Evolutionary conservation across 2,888 invertebrate species (phyloP).

Genomic region (Mythimna albipuncta): DNA sequence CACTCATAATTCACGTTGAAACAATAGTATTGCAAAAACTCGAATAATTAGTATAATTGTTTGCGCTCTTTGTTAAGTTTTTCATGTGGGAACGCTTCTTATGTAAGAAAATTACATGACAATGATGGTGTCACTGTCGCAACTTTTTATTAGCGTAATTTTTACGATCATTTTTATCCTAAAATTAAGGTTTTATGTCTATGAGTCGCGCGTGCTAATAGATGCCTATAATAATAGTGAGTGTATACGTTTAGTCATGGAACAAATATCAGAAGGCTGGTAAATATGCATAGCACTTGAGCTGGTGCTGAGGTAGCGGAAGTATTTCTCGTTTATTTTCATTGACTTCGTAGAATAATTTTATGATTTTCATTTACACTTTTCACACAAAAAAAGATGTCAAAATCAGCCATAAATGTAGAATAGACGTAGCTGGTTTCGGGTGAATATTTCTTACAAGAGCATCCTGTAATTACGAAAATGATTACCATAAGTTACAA

Average conservation of each 20-base stretch:
- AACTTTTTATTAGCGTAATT: conserved; percentile 35
- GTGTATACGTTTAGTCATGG: conserved; percentile 11
- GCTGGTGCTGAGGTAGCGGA: conserved; percentile 19
- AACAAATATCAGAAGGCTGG: conserved; percentile 26
- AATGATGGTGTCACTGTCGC: conserved; percentile 31
- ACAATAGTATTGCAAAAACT: conserved; percentile 53
- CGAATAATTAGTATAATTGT: conserved; percentile 53
- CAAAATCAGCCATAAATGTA: background rate
- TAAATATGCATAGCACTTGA: conserved; percentile 21
- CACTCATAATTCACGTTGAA: conserved; percentile 40
- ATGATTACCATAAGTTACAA: no score
- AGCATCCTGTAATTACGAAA: background rate
- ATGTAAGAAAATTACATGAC: conserved; percentile 44
- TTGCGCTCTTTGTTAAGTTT: conserved; percentile 47
- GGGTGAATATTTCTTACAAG: background rate
- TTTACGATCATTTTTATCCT: conserved; percentile 16
- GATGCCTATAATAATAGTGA: background rate
- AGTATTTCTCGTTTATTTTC: conserved; percentile 12
- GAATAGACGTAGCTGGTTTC: background rate
- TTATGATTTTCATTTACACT: conserved; percentile 4
- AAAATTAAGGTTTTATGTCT: background rate
- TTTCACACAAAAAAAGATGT: conserved; percentile 7
- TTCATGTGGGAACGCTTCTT: conserved; percentile 56
- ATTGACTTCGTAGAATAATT: conserved; percentile 1
- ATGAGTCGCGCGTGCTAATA: conserved; percentile 23